Evolutionary conservation across 2,797 vertebrate genomes (phyloP), one percentile per base, ranked within the genome.

Genomic region (Atherinosoma microstoma): DNA sequence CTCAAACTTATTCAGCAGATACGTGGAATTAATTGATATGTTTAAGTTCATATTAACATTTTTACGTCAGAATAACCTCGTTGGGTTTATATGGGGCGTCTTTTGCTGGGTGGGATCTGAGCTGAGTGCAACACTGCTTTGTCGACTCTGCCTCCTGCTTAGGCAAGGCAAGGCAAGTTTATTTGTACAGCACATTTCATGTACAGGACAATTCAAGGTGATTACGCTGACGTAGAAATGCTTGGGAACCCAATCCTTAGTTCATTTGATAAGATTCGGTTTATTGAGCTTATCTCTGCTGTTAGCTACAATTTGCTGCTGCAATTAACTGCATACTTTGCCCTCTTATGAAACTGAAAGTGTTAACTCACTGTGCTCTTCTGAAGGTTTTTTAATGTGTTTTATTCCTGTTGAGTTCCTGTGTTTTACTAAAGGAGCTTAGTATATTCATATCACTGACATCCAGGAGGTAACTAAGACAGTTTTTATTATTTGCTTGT

Each of bases 311-410:
- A 7, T 35, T 30, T 24, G 12, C 27, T 27, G 11, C 29, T 58
- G 40, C 22, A 38, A 8, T 63, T 58, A 7, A 13, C 8, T 54
- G 49, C 10, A 75, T 53, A 86, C 83, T 80, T 88, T 88, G 82
- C 61, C 66, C 73, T 68, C 29, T 5, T 62, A n/a, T 15, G n/a
- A 20, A 0, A 38, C 24, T 62, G 4, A 12, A 35, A 20, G 1
- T 35, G 5, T 57, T 36, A 5, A 5, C 30, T 65, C 15, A 10
- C 20, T 42, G 6, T 45, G 2, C 62, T 73, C 24, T 10, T 57
- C 20, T 47, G 7, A 45, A 45, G 16, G 6, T 20, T 45, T 20
- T 20, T 45, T 32, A 32, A 32, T 27, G 24, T 27, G 2, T 4
- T 32, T 32, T 32, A 32, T 4, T 32, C 32, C 32, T 47, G 6